phyloP scores from a whole-genome alignment of 2,888 invertebrate species.

The Chloroclystis v-ata region DNA sequence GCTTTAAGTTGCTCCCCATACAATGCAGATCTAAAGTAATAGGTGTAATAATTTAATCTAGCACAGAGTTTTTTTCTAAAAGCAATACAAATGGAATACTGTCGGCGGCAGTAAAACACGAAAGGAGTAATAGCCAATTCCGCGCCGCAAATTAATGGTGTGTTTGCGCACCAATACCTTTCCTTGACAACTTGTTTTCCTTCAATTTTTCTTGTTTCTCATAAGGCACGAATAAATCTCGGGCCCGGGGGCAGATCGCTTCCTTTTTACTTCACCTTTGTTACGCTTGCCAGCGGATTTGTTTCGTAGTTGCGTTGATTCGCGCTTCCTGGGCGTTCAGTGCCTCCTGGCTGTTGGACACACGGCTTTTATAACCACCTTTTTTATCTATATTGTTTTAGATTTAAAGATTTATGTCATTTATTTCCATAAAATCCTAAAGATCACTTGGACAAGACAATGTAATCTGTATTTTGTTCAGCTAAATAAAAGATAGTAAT shows the following conservation, averaged over 20 bases:
- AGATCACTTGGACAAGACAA: too few species aligned
- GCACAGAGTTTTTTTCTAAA: too few species aligned
- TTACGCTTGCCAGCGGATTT: conserved; percentile 75
- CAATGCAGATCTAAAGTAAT: too few species aligned
- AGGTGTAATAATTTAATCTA: too few species aligned
- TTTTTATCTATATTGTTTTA: background rate
- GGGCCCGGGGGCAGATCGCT: conserved; percentile 59
- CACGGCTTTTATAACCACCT: background rate
- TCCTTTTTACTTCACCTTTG: conserved; percentile 76
- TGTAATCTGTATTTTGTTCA: too few species aligned
- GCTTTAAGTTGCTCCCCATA: too few species aligned
- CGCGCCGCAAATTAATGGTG: conserved; percentile 5
- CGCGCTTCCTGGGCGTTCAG: conserved; percentile 74
- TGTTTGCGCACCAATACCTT: conserved; percentile 10
- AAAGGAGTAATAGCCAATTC: conserved; percentile 1
- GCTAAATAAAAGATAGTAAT: too few species aligned
- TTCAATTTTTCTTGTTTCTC: conserved; percentile 50
- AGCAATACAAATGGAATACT: too few species aligned
- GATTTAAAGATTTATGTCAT: too few species aligned
- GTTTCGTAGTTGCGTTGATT: conserved; percentile 76
- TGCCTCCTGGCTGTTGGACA: conserved; percentile 51
- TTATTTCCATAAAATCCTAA: too few species aligned
- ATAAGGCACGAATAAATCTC: conserved; percentile 65
- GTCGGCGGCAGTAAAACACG: too few species aligned
- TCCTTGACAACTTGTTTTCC: conserved; percentile 28